Evolutionary conservation across 2,113 vertebrate species (phyloP).

Genomic region (Bombycilla garrulus): DNA sequence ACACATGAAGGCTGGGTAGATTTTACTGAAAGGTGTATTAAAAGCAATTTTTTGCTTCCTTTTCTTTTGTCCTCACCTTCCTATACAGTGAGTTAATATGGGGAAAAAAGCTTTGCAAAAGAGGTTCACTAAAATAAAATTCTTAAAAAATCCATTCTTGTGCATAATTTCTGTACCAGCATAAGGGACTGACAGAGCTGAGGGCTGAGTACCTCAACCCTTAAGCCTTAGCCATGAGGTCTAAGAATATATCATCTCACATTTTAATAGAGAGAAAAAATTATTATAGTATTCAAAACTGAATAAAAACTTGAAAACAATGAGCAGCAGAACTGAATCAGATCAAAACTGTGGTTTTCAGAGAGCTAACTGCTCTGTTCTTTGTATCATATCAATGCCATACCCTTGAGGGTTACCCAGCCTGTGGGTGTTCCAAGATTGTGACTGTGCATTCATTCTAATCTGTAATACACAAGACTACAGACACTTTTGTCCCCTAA

Average conservation of each 20-base stretch:
- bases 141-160: not conserved
- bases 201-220: not conserved
- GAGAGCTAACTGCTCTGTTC: not conserved
- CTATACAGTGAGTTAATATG: not conserved
- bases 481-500: not conserved
- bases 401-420: not conserved
- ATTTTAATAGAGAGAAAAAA: not conserved
- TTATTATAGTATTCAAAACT: not conserved
- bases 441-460: fast-evolving
- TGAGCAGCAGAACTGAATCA: not conserved
- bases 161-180: not conserved
- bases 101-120: not conserved
- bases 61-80: not conserved
- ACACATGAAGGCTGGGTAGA: not conserved
- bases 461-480: not conserved
- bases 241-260: not conserved
- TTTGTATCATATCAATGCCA: not conserved
- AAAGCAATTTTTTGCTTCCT: not conserved
- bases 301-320: not conserved
- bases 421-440: not conserved
- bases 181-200: not conserved
- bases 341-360: not conserved
- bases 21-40: not conserved
- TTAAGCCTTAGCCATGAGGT: not conserved
- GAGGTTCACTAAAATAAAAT: not conserved